Evolutionary conservation across 1,140 invertebrate genomes (phyloP).

Genomic region (Drosophila orosa): DNA sequence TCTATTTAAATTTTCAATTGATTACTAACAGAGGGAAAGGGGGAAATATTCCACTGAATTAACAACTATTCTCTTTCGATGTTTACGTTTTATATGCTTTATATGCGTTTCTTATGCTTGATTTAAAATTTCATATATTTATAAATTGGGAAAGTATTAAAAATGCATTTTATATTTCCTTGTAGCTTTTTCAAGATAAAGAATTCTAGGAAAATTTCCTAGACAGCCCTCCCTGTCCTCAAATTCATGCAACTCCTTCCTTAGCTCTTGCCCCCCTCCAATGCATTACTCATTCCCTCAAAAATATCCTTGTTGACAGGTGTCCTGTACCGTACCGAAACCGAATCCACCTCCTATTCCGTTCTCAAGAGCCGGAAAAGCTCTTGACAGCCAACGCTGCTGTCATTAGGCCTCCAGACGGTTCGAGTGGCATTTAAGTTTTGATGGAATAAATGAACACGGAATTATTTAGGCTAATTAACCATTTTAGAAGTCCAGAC

Average conservation of each 20-base stretch:
- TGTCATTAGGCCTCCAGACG: conserved; percentile 21
- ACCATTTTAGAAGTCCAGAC: conserved; percentile 53
- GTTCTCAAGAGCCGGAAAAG: conserved; percentile 22
- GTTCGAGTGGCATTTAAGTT: conserved; percentile 44
- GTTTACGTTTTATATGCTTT: not conserved
- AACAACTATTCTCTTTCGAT: not conserved
- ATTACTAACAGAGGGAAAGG: not conserved
- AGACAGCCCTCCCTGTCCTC: not conserved
- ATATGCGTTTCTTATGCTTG: not conserved
- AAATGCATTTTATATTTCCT: too few relatives aligned
- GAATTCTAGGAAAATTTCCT: not conserved
- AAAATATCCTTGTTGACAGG: conserved; percentile 66
- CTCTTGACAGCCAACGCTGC: conserved; percentile 17
- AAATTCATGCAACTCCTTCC: conserved; percentile 10
- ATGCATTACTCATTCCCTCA: conserved; percentile 55
- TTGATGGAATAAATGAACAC: conserved; percentile 44
- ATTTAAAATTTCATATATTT: not conserved
- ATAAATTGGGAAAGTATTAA: too few relatives aligned
- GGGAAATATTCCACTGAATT: not conserved
- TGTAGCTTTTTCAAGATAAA: not conserved
- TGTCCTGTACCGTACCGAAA: conserved; percentile 22
- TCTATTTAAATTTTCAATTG: not conserved
- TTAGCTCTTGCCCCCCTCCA: not conserved
- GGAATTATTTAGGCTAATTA: conserved; percentile 62
- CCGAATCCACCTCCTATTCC: conserved; percentile 14